phyloP scores from a whole-genome alignment of 2,888 invertebrate genomes.

The Kryphioiulus occultus region DNA sequence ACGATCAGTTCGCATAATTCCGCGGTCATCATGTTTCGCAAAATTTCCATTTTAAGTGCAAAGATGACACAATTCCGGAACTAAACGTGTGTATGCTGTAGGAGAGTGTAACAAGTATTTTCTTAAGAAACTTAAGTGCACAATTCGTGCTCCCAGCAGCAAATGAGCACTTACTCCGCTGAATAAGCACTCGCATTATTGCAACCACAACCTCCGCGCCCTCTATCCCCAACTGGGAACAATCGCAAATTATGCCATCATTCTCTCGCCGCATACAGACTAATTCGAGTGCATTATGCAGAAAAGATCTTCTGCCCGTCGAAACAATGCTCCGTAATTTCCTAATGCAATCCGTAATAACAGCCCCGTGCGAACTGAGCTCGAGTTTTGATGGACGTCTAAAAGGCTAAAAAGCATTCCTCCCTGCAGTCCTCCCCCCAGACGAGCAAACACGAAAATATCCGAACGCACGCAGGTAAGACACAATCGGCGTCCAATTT shows the following conservation, averaged over 20 bases:
- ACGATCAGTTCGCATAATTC: no score
- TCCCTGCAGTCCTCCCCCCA: neutral
- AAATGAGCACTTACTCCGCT: neutral
- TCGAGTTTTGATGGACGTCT: neutral
- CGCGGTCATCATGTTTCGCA: no score
- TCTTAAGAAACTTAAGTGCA: neutral
- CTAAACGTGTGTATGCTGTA: neutral
- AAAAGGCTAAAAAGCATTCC: slow-evolving; percentile 21
- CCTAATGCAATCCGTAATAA: slow-evolving; percentile 34
- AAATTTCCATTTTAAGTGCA: no score
- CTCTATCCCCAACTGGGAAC: neutral
- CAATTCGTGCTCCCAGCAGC: neutral
- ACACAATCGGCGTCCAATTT: slow-evolving; percentile 24
- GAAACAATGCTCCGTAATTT: slow-evolving; percentile 35
- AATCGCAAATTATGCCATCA: slow-evolving; percentile 21
- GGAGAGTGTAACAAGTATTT: neutral
- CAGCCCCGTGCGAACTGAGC: neutral
- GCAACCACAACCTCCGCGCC: neutral
- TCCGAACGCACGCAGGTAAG: slow-evolving; percentile 18
- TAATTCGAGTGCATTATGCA: neutral
- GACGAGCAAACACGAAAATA: slow-evolving; percentile 4
- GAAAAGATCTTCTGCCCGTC: neutral
- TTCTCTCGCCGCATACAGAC: neutral
- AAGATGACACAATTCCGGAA: neutral
- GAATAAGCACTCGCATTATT: slow-evolving; percentile 32